Conservation (phyloP, 2,888 invertebrate species). For the Mythimna loreyi region DNA sequence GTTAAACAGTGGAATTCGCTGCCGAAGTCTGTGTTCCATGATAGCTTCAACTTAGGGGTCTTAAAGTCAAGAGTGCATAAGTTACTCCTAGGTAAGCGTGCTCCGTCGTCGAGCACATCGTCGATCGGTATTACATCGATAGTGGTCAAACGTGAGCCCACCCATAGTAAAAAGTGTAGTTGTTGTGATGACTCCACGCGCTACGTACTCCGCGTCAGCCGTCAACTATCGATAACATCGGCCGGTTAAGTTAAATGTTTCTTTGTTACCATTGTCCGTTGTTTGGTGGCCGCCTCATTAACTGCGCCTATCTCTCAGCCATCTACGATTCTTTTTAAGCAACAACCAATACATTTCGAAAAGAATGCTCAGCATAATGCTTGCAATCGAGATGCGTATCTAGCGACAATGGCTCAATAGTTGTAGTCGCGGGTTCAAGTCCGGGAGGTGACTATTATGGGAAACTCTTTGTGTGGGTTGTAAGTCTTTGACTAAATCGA, state of each 20-base stretch:
- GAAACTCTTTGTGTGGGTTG: constrained; percentile 9
- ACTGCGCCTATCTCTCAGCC: constrained; percentile 38
- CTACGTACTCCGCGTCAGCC: background rate
- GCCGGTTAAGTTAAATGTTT: constrained; percentile 68
- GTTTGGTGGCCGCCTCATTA: constrained; percentile 63
- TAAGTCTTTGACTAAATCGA: constrained; percentile 27
- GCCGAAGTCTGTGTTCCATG: no score
- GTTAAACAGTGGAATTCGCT: no score
- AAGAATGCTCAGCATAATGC: constrained; percentile 51
- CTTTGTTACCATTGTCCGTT: constrained; percentile 70
- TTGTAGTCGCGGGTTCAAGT: constrained; percentile 20
- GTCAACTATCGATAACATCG: constrained; percentile 67
- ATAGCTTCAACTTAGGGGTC: no score
- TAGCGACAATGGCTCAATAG: constrained; percentile 54
- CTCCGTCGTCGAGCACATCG: no score
- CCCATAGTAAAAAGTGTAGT: background rate
- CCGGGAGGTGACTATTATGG: constrained; percentile 37
- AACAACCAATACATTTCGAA: constrained; percentile 44
- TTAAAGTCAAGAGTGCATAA: no score
- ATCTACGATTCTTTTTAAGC: constrained; percentile 51
- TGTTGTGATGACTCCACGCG: constrained; percentile 7
- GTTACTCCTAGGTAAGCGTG: no score
- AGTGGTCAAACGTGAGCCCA: no score
- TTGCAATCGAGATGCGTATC: constrained; percentile 60
- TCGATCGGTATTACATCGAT: no score